phyloP scores from a whole-genome alignment of 2,888 invertebrate species.

The Amiota communis region DNA sequence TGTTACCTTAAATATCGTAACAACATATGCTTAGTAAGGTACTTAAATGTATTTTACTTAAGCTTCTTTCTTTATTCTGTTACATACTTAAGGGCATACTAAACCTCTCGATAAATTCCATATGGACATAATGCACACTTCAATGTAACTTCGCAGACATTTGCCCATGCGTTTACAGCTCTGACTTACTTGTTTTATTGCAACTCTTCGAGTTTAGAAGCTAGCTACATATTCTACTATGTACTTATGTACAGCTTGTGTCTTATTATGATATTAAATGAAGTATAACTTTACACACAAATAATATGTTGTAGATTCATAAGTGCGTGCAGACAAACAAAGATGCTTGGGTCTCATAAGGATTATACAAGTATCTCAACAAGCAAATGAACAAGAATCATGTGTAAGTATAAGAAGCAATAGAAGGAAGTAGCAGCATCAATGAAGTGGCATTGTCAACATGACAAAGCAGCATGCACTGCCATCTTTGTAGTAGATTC shows the following conservation, averaged over 20 bases:
- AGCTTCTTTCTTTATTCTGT: conserved; percentile 55
- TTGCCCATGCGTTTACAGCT: too few relatives aligned
- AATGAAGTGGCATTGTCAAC: too few relatives aligned
- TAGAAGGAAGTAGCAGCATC: too few relatives aligned
- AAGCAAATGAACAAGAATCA: too few relatives aligned
- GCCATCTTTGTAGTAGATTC: not conserved
- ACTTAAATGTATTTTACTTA: too few relatives aligned
- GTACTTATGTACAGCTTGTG: not conserved
- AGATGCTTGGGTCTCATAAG: conserved; percentile 7
- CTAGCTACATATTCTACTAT: not conserved
- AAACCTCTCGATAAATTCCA: too few relatives aligned
- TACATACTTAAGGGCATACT: too few relatives aligned
- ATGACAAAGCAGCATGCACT: not conserved
- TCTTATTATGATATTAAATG: conserved; percentile 30
- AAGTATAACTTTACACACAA: conserved; percentile 6
- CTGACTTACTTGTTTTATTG: not conserved
- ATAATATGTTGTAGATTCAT: not conserved
- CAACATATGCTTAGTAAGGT: too few relatives aligned
- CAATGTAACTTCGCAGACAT: too few relatives aligned
- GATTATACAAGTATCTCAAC: not conserved
- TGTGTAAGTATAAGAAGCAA: too few relatives aligned
- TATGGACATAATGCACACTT: too few relatives aligned
- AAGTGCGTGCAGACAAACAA: not conserved
- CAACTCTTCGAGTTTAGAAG: not conserved
- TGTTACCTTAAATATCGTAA: too few relatives aligned